A percentile compares a stretch with the other conserved stretches of the same genome.
Conservation (phyloP, 2,113 vertebrate species). For the Pyrgilauda ruficollis region DNA sequence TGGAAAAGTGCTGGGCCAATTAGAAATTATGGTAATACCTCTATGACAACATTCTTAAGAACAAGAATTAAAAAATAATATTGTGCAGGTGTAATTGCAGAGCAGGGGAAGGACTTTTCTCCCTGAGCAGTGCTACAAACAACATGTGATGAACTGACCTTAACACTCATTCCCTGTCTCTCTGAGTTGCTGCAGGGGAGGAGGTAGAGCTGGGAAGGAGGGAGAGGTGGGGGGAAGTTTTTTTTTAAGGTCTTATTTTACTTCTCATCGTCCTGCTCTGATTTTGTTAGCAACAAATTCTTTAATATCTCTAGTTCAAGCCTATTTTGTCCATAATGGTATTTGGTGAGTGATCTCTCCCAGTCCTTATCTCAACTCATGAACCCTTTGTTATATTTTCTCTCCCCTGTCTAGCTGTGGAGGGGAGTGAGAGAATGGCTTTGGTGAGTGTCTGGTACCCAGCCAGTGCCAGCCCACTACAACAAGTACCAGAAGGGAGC, state of each 20-base stretch:
- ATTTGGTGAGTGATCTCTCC: neutral
- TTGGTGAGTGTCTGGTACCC: neutral
- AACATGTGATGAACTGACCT: neutral
- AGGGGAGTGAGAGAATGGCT: neutral
- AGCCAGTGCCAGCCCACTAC: neutral
- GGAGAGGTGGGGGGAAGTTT: neutral
- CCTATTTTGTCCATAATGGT: neutral
- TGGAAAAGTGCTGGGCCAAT: neutral
- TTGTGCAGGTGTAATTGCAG: neutral
- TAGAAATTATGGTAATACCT: neutral
- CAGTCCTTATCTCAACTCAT: neutral
- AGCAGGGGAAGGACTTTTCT: neutral
- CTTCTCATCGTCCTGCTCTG: neutral
- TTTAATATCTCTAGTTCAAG: neutral
- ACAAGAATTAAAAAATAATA: neutral
- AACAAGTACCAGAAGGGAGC: neutral
- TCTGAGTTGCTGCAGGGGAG: neutral
- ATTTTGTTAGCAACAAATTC: neutral
- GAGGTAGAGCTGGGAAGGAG: neutral
- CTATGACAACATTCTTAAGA: neutral
- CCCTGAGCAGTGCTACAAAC: neutral
- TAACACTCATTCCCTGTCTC: neutral
- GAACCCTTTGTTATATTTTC: neutral
- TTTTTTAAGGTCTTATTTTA: neutral
- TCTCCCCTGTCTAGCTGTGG: neutral